Evolutionary conservation across 2,888 invertebrate species (phyloP).

Genomic region (Corbicula japonica): DNA sequence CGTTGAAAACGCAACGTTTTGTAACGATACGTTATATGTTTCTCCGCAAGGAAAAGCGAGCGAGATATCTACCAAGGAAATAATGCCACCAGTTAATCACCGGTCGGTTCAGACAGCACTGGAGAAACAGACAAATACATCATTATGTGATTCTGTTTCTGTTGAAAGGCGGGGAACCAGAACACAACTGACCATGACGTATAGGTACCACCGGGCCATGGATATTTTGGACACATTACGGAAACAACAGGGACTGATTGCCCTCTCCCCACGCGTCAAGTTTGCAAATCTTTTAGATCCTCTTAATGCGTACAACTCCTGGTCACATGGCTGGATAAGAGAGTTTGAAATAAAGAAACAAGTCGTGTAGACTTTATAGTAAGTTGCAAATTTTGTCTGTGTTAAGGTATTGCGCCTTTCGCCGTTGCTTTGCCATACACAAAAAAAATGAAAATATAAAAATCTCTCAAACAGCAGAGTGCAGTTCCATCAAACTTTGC

Average conservation of each 20-base stretch:
- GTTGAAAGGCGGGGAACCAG: neutral
- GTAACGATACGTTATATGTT: neutral
- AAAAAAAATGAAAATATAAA: too few species aligned
- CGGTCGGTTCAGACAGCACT: neutral
- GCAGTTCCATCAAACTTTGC: too few species aligned
- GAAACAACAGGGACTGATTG: constrained; percentile 63
- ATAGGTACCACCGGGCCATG: constrained; percentile 83
- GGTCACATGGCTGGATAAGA: constrained; percentile 94
- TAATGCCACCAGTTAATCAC: too few species aligned
- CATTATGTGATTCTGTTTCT: neutral
- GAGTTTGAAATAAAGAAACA: too few species aligned
- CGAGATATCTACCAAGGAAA: too few species aligned
- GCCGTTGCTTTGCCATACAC: too few species aligned
- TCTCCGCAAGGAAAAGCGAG: neutral
- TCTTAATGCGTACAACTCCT: constrained; percentile 95
- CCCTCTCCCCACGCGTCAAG: constrained; percentile 75
- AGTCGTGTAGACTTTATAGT: too few species aligned
- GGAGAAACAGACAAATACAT: neutral
- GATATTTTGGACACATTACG: constrained; percentile 81
- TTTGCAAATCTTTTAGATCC: constrained; percentile 78
- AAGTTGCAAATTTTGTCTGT: too few species aligned
- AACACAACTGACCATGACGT: constrained; percentile 76
- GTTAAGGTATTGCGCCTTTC: too few species aligned
- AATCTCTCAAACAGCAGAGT: too few species aligned
- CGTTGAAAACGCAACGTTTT: neutral